phyloP scores from a whole-genome alignment of 2,113 vertebrate species.

The Pedionomus torquatus region DNA sequence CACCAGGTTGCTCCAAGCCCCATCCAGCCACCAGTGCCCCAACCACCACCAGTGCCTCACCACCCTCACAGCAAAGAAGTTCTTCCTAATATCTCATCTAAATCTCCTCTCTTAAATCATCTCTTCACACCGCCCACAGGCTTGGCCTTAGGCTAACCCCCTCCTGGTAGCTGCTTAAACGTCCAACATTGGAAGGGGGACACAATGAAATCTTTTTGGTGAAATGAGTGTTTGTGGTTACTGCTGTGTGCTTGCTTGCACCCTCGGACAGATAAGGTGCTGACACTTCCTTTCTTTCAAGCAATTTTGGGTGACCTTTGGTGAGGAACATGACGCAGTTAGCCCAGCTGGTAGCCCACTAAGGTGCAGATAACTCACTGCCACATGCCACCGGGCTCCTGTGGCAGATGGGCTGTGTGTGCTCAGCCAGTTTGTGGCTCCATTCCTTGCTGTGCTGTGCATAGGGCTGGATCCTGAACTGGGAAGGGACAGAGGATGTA shows the following conservation, averaged over 20 bases:
- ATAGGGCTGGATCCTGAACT: accelerated
- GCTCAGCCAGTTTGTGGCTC: background rate
- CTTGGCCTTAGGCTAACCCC: accelerated
- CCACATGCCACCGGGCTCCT: background rate
- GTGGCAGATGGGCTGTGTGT: accelerated
- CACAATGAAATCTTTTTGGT: no score
- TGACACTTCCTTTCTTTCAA: accelerated
- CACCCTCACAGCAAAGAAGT: no score
- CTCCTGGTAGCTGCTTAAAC: background rate
- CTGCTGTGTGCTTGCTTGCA: background rate
- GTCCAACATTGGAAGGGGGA: accelerated
- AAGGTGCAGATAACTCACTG: background rate
- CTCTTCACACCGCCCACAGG: background rate
- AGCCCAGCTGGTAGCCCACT: background rate
- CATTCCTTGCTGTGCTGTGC: background rate
- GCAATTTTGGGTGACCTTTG: accelerated
- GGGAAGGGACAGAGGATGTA: accelerated
- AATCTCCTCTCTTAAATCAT: background rate
- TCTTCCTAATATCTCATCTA: no score
- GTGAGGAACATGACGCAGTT: accelerated
- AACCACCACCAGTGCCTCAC: no score
- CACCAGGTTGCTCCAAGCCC: no score
- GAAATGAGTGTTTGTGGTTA: background rate
- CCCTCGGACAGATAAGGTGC: accelerated
- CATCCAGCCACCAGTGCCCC: no score